These are phyloP conservation scores for Macaria notata DNA, from an alignment of 2,888 invertebrate genomes.

Conservation along the genomic window DNA sequence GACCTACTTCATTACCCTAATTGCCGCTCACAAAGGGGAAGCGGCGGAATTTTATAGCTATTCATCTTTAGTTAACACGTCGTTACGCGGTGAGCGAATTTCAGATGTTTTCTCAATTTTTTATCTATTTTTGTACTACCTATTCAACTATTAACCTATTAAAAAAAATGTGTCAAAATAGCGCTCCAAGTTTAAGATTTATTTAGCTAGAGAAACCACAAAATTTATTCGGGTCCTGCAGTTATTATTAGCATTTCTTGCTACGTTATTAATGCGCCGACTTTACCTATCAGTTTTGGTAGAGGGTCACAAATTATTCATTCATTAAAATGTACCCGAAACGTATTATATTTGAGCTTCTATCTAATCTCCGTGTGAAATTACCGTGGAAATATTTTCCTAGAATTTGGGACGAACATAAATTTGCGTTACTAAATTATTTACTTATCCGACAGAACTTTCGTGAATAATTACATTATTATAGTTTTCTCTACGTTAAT, in stretches of 20 bases:
- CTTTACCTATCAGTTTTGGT: slow-evolving; percentile 7
- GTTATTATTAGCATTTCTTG: slow-evolving; percentile 22
- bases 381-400: slow-evolving; percentile 37
- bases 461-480: slow-evolving; percentile 11
- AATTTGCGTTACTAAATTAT: slow-evolving; percentile 28
- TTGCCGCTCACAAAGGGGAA: slow-evolving; percentile 74
- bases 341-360: slow-evolving; percentile 20
- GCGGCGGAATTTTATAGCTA: slow-evolving; percentile 75
- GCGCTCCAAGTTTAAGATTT: too few relatives aligned
- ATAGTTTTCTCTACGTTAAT: not conserved
- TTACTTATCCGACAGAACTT: slow-evolving; percentile 12
- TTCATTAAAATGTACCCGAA: slow-evolving; percentile 25
- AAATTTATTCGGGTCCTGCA: not conserved
- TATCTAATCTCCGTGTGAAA: slow-evolving; percentile 49
- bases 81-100: slow-evolving; percentile 39
- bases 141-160: too few relatives aligned
- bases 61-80: slow-evolving; percentile 61
- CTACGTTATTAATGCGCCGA: slow-evolving; percentile 16
- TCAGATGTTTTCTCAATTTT: slow-evolving; percentile 11
- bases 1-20: slow-evolving; percentile 78
- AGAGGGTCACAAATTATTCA: slow-evolving; percentile 11
- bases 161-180: too few relatives aligned
- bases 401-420: slow-evolving; percentile 39
- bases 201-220: not conserved
- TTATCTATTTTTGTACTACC: too few relatives aligned